Conservation (phyloP, 2,888 invertebrate species). For the Drosophila acutilabella region DNA sequence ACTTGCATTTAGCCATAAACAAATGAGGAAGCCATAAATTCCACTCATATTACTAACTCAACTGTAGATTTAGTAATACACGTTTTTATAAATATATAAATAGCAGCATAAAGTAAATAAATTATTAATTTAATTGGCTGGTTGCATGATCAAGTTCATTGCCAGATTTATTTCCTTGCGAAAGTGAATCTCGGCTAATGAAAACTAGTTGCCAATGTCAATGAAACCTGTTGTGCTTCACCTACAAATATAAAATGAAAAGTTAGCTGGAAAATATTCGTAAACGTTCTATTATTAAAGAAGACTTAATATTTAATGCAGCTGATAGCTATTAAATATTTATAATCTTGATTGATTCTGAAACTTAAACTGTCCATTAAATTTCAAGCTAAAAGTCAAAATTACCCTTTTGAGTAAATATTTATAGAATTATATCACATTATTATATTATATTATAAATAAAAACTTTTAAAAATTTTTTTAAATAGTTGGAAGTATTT, state of each 20-base stretch:
- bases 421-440: too few relatives aligned
- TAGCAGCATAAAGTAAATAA: neutral
- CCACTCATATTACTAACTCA: constrained; percentile 14
- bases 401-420: too few relatives aligned
- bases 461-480: too few relatives aligned
- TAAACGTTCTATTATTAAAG: too few relatives aligned
- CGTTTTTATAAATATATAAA: neutral
- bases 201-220: constrained; percentile 28
- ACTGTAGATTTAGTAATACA: neutral
- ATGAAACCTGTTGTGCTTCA: constrained; percentile 3
- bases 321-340: too few relatives aligned
- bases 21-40: constrained; percentile 28
- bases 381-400: too few relatives aligned
- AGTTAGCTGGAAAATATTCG: neutral
- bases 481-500: too few relatives aligned
- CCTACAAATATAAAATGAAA: constrained; percentile 1
- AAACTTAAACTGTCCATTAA: too few relatives aligned
- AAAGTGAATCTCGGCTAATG: constrained; percentile 11
- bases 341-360: too few relatives aligned
- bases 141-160: constrained; percentile 33
- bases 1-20: constrained; percentile 20
- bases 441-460: too few relatives aligned
- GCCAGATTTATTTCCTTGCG: neutral
- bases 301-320: too few relatives aligned
- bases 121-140: constrained; percentile 18